phyloP scores from a whole-genome alignment of 2,888 invertebrate species.

The Sinotaia quadrata region DNA sequence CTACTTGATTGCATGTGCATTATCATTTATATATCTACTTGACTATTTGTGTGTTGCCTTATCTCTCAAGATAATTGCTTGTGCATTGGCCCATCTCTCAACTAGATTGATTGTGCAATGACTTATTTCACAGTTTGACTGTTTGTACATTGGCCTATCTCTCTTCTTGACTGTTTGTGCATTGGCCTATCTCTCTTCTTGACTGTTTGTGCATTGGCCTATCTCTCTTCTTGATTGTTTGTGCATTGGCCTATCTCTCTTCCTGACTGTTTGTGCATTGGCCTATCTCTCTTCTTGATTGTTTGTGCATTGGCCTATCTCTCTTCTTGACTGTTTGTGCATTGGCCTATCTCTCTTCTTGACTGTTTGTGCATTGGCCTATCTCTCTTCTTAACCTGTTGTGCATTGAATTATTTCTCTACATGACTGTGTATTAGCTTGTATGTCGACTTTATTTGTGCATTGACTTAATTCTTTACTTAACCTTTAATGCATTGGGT shows the following conservation, averaged over 20 bases:
- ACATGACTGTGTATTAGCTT: too few relatives aligned
- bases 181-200: neutral
- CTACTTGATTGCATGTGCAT: neutral
- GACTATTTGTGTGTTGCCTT: neutral
- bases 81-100: neutral
- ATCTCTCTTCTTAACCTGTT: slow-evolving; percentile 1
- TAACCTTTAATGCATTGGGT: too few relatives aligned
- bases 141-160: neutral
- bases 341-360: slow-evolving; percentile 4
- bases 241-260: slow-evolving; percentile 9
- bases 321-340: slow-evolving; percentile 4
- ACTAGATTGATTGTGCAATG: neutral
- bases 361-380: neutral
- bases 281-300: slow-evolving; percentile 2
- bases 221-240: neutral
- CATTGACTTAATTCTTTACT: too few relatives aligned
- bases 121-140: slow-evolving; percentile 4
- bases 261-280: neutral
- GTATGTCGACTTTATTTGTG: too few relatives aligned
- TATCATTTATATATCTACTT: neutral
- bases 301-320: slow-evolving; percentile 10
- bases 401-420: too few relatives aligned
- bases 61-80: neutral
- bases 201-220: neutral
- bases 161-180: neutral